phyloP scores from a whole-genome alignment of 1,140 invertebrate species.

The Delia radicum region DNA sequence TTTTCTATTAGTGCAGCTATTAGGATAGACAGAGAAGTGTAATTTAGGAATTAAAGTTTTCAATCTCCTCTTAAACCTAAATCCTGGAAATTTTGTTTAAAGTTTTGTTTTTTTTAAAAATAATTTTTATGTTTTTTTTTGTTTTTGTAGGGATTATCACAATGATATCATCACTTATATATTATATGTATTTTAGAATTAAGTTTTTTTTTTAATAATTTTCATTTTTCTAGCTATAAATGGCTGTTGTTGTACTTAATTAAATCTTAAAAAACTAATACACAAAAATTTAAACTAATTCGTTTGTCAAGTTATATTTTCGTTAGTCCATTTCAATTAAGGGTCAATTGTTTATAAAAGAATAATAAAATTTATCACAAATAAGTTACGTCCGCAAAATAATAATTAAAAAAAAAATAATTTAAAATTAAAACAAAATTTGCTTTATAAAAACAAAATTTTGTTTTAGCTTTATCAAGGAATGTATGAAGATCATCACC shows the following conservation, averaged over 20 bases:
- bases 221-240: neutral
- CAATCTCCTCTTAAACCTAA: neutral
- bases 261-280: neutral
- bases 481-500: conserved; percentile 34
- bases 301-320: neutral
- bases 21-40: too few relatives aligned
- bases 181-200: neutral
- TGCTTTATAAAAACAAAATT: neutral
- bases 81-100: too few relatives aligned
- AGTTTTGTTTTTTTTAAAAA: neutral
- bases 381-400: neutral
- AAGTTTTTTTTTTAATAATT: neutral
- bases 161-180: conserved; percentile 18
- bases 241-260: conserved; percentile 4
- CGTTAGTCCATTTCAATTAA: neutral
- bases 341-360: neutral
- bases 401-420: neutral
- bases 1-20: too few relatives aligned
- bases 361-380: neutral
- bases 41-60: neutral
- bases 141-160: conserved; percentile 7
- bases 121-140: neutral
- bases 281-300: neutral
- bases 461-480: neutral
- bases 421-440: neutral